Percentiles rank a stretch among this genome's conserved stretches.
These are phyloP conservation scores for Sclerodermus sp. DNA, from an alignment of 2,888 invertebrate species.

Conservation along the genomic window DNA sequence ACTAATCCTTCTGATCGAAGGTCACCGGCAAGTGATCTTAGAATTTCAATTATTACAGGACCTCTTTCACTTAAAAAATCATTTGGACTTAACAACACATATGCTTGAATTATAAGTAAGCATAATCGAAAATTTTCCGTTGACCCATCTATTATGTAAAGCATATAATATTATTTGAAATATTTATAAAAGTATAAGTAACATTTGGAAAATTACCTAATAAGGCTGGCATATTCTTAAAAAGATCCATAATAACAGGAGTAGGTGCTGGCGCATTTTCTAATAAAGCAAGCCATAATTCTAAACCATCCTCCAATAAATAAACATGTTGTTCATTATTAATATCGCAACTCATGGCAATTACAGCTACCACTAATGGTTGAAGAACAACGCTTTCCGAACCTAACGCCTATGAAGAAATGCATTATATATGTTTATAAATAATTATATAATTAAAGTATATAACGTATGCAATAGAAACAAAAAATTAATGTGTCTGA, in stretches of 20 bases:
- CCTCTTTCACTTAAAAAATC: conserved; percentile 76
- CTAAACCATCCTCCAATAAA: conserved; percentile 87
- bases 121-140: conserved; percentile 73
- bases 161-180: conserved; percentile 18
- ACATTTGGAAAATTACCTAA: conserved; percentile 60
- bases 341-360: conserved; percentile 76
- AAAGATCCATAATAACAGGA: conserved; percentile 68
- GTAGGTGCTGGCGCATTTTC: conserved; percentile 73
- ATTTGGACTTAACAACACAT: conserved; percentile 77
- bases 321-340: conserved; percentile 83
- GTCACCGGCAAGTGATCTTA: conserved; percentile 76
- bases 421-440: not conserved
- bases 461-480: conserved; percentile 2
- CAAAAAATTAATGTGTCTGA: not conserved
- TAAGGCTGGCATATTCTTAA: conserved; percentile 73
- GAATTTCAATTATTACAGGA: conserved; percentile 68
- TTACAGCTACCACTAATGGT: conserved; percentile 65
- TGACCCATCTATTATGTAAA: conserved; percentile 67
- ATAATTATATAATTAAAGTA: not conserved
- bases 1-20: conserved; percentile 74
- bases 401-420: conserved; percentile 55
- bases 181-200: conserved; percentile 1
- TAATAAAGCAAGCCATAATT: conserved; percentile 84
- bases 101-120: conserved; percentile 80
- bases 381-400: conserved; percentile 59